Conservation (phyloP, 2,113 vertebrate species). For the Myotis davidii region DNA sequence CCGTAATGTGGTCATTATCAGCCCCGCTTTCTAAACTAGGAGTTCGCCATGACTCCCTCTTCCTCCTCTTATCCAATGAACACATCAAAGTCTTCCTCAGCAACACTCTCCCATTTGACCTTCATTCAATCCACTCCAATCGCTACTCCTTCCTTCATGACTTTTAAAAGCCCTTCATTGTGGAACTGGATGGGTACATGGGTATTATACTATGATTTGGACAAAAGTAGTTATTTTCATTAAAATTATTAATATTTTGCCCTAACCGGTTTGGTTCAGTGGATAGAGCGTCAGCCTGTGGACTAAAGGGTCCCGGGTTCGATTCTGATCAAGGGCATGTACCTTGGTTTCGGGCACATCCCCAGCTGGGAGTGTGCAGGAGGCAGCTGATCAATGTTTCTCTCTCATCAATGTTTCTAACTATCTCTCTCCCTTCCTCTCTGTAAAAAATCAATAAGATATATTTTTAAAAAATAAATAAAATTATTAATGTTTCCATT, state of each 20-base stretch:
- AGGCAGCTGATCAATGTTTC: too few species aligned
- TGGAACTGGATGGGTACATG: not conserved
- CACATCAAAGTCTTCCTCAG: not conserved
- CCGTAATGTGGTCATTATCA: not conserved
- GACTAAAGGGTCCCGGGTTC: too few species aligned
- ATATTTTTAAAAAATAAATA: not conserved
- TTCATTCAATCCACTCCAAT: not conserved
- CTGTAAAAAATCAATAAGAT: too few species aligned
- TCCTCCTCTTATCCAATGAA: not conserved
- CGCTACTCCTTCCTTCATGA: not conserved
- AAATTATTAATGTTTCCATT: slow-evolving; percentile 23
- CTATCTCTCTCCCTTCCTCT: too few species aligned
- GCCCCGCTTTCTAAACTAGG: not conserved
- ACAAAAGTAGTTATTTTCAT: not conserved
- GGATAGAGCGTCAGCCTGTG: too few species aligned
- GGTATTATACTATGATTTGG: not conserved
- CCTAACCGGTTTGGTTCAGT: too few species aligned
- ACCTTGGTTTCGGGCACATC: too few species aligned
- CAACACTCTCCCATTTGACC: not conserved
- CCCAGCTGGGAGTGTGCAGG: too few species aligned
- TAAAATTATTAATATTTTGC: not conserved
- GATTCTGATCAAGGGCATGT: too few species aligned
- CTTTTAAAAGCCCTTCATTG: not conserved
- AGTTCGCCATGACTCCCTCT: not conserved
- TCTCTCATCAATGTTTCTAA: too few species aligned